These are phyloP conservation scores for Zelostemma sp. DNA, from an alignment of 1,140 invertebrate species.

Conservation along the genomic window DNA sequence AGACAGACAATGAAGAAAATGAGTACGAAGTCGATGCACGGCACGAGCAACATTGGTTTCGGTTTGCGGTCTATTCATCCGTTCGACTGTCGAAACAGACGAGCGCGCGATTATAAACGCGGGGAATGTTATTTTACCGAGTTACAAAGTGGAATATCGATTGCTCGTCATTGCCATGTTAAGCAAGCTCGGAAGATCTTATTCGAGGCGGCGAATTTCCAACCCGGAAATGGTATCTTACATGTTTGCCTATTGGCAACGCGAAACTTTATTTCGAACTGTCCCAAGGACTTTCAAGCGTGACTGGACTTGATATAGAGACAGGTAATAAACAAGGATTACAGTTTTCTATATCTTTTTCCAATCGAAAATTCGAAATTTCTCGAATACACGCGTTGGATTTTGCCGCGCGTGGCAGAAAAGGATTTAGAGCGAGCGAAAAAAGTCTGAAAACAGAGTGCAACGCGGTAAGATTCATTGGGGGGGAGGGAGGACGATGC, in stretches of 20 bases:
- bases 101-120: slow-evolving; percentile 21
- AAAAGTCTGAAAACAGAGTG: too few species aligned
- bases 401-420: too few species aligned
- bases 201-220: slow-evolving; percentile 11
- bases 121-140: slow-evolving; percentile 15
- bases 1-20: slow-evolving; percentile 1
- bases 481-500: slow-evolving; percentile 13
- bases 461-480: too few species aligned
- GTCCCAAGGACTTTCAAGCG: slow-evolving; percentile 19
- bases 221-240: too few species aligned
- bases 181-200: slow-evolving; percentile 9
- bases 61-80: slow-evolving; percentile 32
- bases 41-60: neutral
- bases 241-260: too few species aligned
- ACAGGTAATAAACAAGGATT: slow-evolving; percentile 38
- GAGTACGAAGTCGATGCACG: neutral
- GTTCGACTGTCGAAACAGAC: slow-evolving; percentile 29
- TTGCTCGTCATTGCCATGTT: neutral
- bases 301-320: slow-evolving; percentile 35
- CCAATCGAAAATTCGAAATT: too few species aligned
- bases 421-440: too few species aligned
- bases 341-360: slow-evolving; percentile 24
- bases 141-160: neutral
- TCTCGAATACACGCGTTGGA: too few species aligned
- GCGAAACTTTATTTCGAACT: slow-evolving; percentile 30